Evolutionary conservation across 1,140 invertebrate genomes (phyloP), one percentile per base, ranked within the genome.

Genomic region (Aphis craccivora): DNA sequence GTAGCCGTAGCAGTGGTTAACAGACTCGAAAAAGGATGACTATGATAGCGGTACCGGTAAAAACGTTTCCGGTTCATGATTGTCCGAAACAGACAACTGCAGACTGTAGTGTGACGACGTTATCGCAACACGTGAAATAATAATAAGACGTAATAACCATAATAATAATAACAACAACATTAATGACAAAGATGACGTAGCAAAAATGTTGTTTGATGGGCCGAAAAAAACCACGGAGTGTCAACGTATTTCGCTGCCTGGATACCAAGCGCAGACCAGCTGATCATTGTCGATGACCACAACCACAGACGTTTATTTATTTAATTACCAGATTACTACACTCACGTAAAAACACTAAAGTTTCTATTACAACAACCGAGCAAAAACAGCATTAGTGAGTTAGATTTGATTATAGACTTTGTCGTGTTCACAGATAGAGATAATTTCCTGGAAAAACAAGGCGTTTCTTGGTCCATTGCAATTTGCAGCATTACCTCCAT

Each of bases 1-100:
- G 11, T 3, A 40, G 40, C 25, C 3, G 60, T 18, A n/a, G 60
- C 4, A n/a, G 30, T 6, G 30, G 60, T 76, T 14, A 76, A 76
- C 60, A 76, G 60, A n/a, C 14, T 76, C 14, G 14, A 14, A 6
- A n/a, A 35, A 76, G n/a, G n/a, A n/a, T 76, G 60, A n/a, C 60
- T 76, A 76, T 1, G 60, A 18, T n/a, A 67, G 8, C 30, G 30
- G 60, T 76, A n/a, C 60, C 60, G 60, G 60, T 76, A 35, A 86
- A 43, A 25, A 43, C 37, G 83, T 86, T 86, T 86, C 83, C 83
- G 83, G 83, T 86, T 86, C 83, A 86, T 86, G 37, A 83, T 35
- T 35, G 35, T 23, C 20, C 14, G n/a, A 76, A 76, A 76, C 60
- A 76, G 60, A 76, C 60, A 14, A 5, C 14, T 76, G n/a, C 14